phyloP scores from a whole-genome alignment of 2,888 invertebrate species.

The Agelastica alni region DNA sequence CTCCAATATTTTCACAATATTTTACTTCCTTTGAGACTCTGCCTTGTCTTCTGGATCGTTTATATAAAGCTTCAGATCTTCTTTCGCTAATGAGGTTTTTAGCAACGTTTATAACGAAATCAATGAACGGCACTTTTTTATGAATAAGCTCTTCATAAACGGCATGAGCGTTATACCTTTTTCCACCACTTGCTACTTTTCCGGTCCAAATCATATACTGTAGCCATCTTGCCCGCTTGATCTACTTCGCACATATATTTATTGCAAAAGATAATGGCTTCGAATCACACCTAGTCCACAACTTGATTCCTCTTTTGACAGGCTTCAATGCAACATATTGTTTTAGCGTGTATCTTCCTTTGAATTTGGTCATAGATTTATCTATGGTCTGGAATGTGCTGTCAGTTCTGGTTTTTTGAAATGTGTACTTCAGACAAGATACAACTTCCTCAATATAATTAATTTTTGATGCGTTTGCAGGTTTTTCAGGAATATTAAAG shows the following conservation, averaged over 20 bases:
- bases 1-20: not conserved
- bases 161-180: not conserved
- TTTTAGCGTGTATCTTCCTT: conserved; percentile 2
- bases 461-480: not conserved
- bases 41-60: not conserved
- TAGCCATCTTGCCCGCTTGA: not conserved
- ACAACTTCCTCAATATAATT: conserved; percentile 16
- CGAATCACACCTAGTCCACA: conserved; percentile 13
- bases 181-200: not conserved
- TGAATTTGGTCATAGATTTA: conserved; percentile 10
- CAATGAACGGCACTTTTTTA: not conserved
- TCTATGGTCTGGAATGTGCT: not conserved
- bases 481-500: conserved; percentile 3
- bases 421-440: conserved; percentile 12
- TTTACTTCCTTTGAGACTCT: not conserved
- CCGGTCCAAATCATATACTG: not conserved
- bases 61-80: not conserved
- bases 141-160: not conserved
- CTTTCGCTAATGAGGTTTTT: not conserved
- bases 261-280: not conserved
- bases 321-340: conserved; percentile 23
- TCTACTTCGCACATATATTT: not conserved
- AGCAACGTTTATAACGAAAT: not conserved
- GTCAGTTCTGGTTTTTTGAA: not conserved
- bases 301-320: conserved; percentile 31